phyloP scores from a whole-genome alignment of 1,140 invertebrate species.

The Drosophila aff. region DNA sequence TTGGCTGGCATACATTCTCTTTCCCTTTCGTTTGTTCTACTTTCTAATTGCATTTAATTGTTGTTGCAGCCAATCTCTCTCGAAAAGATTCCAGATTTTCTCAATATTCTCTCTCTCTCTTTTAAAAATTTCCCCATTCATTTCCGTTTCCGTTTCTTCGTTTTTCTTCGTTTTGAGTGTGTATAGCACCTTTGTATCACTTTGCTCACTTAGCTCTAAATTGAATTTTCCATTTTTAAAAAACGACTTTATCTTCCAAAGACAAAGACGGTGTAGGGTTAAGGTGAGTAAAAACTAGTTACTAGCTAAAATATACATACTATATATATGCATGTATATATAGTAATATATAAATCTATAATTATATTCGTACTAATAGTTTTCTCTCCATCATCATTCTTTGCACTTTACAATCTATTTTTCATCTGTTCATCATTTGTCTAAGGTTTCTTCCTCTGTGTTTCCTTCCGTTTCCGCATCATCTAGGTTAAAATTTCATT shows the following conservation, averaged over 20 bases:
- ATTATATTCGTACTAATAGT: slow-evolving; percentile 64
- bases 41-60: slow-evolving; percentile 29
- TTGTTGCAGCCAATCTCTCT: slow-evolving; percentile 50
- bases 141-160: slow-evolving; percentile 39
- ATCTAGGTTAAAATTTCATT: slow-evolving; percentile 80
- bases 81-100: slow-evolving; percentile 45
- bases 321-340: slow-evolving; percentile 9
- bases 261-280: slow-evolving; percentile 56
- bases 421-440: slow-evolving; percentile 43
- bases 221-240: slow-evolving; percentile 62
- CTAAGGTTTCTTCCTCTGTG: slow-evolving; percentile 8
- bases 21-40: slow-evolving; percentile 39
- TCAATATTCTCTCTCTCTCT: slow-evolving; percentile 47
- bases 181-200: slow-evolving; percentile 85
- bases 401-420: slow-evolving; percentile 45
- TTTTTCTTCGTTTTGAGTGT: slow-evolving; percentile 58
- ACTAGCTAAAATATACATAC: slow-evolving; percentile 56
- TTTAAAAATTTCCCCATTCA: slow-evolving; percentile 36
- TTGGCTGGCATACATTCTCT: slow-evolving; percentile 57
- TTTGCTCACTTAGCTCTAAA: slow-evolving; percentile 77
- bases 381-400: slow-evolving; percentile 32
- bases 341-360: slow-evolving; percentile 49
- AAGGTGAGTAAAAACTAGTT: slow-evolving; percentile 46
- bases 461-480: neutral
- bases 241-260: slow-evolving; percentile 70